Base-by-base conservation (phyloP, 2,113 vertebrate genomes). In the Saguinus imperator region DNA sequence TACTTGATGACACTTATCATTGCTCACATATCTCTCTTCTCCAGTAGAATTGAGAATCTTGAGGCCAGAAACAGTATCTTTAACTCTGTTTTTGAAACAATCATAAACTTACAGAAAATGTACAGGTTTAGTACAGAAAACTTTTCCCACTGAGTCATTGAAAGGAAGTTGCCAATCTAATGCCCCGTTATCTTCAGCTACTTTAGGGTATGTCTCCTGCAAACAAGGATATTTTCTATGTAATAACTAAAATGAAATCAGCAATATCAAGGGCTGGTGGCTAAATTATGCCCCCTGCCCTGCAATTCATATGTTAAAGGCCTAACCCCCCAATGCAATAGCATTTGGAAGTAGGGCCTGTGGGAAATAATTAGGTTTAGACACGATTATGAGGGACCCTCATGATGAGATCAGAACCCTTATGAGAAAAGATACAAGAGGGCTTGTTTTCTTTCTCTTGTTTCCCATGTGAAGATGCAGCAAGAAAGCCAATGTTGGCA, bases 1-100 rank as follows among this genome's bases (percentile, higher is more conserved):
- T 12, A 66, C 21, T 88, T 76, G 55, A 58, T 68, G 37, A 8
- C 37, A 87, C 66, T 73, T 87, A 70, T 25, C 88, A 57, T 89
- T 94, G 25, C 27, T 87, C 57, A 70, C n/a, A 61, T 32, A 7
- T 76, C 32, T 81, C 27, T 88, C 32, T 84, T 90, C 7, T 20
- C 40, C 91, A 88, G 17, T 12, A 55, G 20, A 97, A 90, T 5
- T 90, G n/a, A 50, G n/a, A 94, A 40, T 50, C 40, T 95, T 27
- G 45, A 92, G 50, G 61, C 8, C 25, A 95, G 40, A 90, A 79
- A 23, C 6, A 75, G 7, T 79, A 70, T 57, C 27, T 45, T 83
- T 70, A 76, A 76, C 70, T 50, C 2, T 35, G 10, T 32, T 77
- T 75, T 85, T 40, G 6, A 93, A 80, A 64, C 4, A 61, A 48